Conservation (phyloP, 2,888 invertebrate species). For the Phaonia tiefii region DNA sequence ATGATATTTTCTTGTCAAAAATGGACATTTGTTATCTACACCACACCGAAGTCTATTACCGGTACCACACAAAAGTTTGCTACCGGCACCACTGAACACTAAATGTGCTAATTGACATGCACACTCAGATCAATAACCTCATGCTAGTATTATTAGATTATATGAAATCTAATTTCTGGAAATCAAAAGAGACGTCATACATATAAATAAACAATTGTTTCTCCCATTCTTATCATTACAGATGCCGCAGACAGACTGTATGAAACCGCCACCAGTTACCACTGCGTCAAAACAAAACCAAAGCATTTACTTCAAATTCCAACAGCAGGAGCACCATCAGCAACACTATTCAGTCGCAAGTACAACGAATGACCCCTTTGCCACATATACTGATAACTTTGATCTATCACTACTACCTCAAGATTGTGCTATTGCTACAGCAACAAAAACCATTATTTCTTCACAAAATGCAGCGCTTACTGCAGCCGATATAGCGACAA, state of each 20-base stretch:
- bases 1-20: slow-evolving; percentile 13
- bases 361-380: slow-evolving; percentile 73
- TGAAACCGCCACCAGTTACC: slow-evolving; percentile 46
- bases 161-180: neutral
- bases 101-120: slow-evolving; percentile 33
- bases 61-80: neutral
- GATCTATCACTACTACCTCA: slow-evolving; percentile 88
- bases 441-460: slow-evolving; percentile 74
- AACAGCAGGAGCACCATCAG: slow-evolving; percentile 54
- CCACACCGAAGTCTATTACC: no score
- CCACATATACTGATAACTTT: slow-evolving; percentile 84
- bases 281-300: slow-evolving; percentile 13
- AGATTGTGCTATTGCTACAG: slow-evolving; percentile 59
- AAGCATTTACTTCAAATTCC: slow-evolving; percentile 67
- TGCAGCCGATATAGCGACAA: slow-evolving; percentile 71
- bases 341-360: slow-evolving; percentile 38
- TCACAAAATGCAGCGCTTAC: slow-evolving; percentile 81
- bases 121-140: slow-evolving; percentile 35
- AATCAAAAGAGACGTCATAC: neutral
- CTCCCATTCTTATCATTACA: slow-evolving; percentile 53
- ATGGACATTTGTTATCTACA: slow-evolving; percentile 14
- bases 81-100: neutral
- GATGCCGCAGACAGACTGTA: slow-evolving; percentile 71
- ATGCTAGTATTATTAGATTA: neutral
- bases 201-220: neutral